phyloP scores from a whole-genome alignment of 37 sponge, comb jelly and placozoan genomes.

The Chondrilla cf. caribensis region DNA sequence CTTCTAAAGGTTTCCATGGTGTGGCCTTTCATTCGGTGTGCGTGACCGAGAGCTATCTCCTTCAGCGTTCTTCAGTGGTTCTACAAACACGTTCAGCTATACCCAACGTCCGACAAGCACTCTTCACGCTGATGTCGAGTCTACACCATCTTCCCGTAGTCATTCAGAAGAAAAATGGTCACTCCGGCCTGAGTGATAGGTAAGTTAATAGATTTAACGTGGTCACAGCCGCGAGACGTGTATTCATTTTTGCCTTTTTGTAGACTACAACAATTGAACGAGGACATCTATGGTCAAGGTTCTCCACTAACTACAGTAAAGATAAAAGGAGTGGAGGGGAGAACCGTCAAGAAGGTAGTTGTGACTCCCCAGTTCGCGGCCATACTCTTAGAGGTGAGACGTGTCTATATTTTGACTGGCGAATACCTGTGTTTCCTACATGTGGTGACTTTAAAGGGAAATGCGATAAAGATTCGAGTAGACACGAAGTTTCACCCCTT shows the following conservation, averaged over 20 bases:
- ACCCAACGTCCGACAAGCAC: too few relatives aligned
- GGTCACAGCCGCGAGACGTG: too few relatives aligned
- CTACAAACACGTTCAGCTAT: too few relatives aligned
- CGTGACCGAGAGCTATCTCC: too few relatives aligned
- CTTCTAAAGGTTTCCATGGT: too few relatives aligned
- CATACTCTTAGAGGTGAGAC: slow-evolving; percentile 12
- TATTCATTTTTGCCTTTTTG: not conserved
- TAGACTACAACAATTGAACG: not conserved
- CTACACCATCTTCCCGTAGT: slow-evolving; percentile 10
- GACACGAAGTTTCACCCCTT: too few relatives aligned
- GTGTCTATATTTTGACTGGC: not conserved
- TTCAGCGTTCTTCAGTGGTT: too few relatives aligned
- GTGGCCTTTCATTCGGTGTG: too few relatives aligned
- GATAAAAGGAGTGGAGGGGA: not conserved
- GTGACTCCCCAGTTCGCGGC: not conserved
- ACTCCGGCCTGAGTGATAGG: slow-evolving; percentile 41
- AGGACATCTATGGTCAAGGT: not conserved
- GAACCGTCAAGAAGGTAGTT: not conserved
- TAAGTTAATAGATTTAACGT: slow-evolving; percentile 4
- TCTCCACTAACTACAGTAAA: not conserved
- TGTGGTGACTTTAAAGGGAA: too few relatives aligned
- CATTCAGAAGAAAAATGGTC: not conserved
- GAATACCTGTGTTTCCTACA: too few relatives aligned
- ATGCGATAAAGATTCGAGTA: too few relatives aligned
- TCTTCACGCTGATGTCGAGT: too few relatives aligned